phyloP scores from a whole-genome alignment of 2,888 invertebrate species.

The Galerucella calmariensis region DNA sequence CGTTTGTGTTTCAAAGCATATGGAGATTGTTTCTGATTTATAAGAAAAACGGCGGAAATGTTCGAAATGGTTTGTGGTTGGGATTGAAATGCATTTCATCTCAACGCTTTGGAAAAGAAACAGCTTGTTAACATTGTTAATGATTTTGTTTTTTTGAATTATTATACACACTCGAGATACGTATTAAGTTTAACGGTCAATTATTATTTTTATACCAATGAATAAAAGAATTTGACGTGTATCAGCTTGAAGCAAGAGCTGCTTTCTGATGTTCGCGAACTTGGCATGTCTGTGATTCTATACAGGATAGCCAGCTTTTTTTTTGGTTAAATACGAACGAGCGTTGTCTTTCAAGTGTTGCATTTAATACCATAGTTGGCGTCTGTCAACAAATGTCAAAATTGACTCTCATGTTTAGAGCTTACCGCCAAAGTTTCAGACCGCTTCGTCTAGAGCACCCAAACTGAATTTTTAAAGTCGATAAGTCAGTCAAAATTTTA shows the following conservation, averaged over 20 bases:
- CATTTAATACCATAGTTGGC: too few relatives aligned
- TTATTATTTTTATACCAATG: not conserved
- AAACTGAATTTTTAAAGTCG: too few relatives aligned
- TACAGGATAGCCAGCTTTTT: too few relatives aligned
- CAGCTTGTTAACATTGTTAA: conserved; percentile 3
- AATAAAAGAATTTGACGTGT: not conserved
- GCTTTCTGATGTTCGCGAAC: not conserved
- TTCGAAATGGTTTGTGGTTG: conserved; percentile 5
- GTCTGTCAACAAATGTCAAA: too few relatives aligned
- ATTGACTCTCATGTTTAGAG: too few relatives aligned
- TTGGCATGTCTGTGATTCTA: not conserved
- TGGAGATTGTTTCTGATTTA: conserved; percentile 13
- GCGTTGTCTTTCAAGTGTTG: too few relatives aligned
- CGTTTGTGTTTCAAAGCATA: conserved; percentile 19
- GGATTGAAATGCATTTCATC: conserved; percentile 1
- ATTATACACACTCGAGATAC: not conserved
- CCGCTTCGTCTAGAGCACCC: too few relatives aligned
- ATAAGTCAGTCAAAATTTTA: too few relatives aligned
- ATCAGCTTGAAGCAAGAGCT: not conserved
- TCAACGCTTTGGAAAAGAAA: not conserved
- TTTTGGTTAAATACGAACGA: too few relatives aligned
- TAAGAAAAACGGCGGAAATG: conserved; percentile 6
- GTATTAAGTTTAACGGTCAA: not conserved
- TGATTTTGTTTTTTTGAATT: not conserved
- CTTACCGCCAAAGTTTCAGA: too few relatives aligned